Evolutionary conservation across 1,140 invertebrate species (phyloP), one percentile per base, ranked within the genome.

Genomic region (Caenorhabditis briggsae): DNA sequence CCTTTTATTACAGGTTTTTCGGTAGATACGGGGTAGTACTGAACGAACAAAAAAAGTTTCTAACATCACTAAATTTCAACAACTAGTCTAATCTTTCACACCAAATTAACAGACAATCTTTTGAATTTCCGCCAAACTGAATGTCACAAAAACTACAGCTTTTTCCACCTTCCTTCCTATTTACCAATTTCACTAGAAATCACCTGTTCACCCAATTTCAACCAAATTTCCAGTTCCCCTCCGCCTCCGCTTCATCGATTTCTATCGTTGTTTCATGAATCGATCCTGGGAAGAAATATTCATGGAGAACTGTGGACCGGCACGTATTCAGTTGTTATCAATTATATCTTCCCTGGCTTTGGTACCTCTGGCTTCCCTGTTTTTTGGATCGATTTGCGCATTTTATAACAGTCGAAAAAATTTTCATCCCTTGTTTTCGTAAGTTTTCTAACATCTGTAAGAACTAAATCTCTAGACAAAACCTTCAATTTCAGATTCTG

Each of bases 201-300:
- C 70, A 78, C 43, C 70, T 70, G 46, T 50, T 78, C n/a, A 20
- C n/a, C n/a, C 11, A 53, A 18, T 78, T 78, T 23, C 43, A 78
- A 14, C n/a, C 23, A 6, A 3, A 9, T 9, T 78, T 41, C 50
- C 70, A 78, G n/a, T 50, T n/a, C 18, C 33, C 14, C 59, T 41
- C 59, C 25, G 25, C 20, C 25, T n/a, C 11, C 25, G 20, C 14
- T 7, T 12, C 43, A 43, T 8, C 33, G 18, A 12, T n/a, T 46
- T 46, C 14, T 70, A 3, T 2, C 23, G 23, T 53, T 53, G 23
- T 53, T 53, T 53, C 50, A 78, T 78, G 70, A 78, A 78, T 78
- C 43, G 46, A 53, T 78, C 70, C 23, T 78, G 70, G 70, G 70
- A 78, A 23, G 46, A 78, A n/a, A 53, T 78, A 53, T 78, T 78